Base-by-base conservation (phyloP, 2,113 vertebrate species). In the Synodontis membranacea region DNA sequence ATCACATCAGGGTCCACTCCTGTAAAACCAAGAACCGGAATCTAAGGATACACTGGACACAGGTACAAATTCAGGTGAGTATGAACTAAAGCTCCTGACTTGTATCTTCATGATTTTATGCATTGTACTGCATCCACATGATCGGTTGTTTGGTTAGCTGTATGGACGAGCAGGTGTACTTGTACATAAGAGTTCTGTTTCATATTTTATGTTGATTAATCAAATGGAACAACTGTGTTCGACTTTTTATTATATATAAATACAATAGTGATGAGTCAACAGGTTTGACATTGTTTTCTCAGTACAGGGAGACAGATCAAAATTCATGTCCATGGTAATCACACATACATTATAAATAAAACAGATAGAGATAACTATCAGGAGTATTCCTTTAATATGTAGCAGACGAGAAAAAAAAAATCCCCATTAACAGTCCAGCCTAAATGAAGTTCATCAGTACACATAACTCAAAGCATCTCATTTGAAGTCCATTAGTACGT, bases 401-500 rank as follows among this genome's bases (percentile, higher is more conserved):
- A 28, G 10, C 12, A n/a, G n/a, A 25, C 23, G 2, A 42, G 11
- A 10, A 70, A 72, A 70, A 39, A 39, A 75, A 48, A 48, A 48
- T 15, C 11, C 4, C 12, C 25, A 75, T 75, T 75, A 46, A 44
- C 52, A 31, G 2, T n/a, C 11, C 25, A n/a, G 14, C 11, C 10
- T 28, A 76, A 76, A 1, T 6, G 25, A 76, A 48, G 23, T 14
- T 28, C 72, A 48, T 46, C 4, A 76, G 42, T 44, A 52, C 44
- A n/a, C 8, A 34, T 34, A 79, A 34, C 46, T 19, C 17, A 34
- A 39, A 56, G 8, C 21, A 5, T 19, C 19, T 23, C 14, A 81
- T 81, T 88, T 82, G 52, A 78, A 80, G 80, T 80, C 39, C 60
- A 79, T 82, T 83, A 80, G 72, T 42, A 42, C 25, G 58, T 74